These are phyloP conservation scores for Nomada lathburiana DNA, from an alignment of 2,888 invertebrate species.

Conservation along the genomic window DNA sequence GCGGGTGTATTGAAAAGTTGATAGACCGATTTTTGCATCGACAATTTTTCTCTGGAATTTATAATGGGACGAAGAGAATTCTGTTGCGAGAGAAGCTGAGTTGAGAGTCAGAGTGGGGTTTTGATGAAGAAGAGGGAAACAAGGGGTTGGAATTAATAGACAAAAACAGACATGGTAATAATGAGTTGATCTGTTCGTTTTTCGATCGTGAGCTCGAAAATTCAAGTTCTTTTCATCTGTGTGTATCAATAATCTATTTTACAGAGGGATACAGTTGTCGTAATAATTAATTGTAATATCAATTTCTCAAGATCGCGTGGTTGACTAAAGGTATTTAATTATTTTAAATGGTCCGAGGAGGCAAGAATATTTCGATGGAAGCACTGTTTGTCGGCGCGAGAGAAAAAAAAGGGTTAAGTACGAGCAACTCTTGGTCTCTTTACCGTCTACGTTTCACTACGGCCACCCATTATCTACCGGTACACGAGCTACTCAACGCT, in stretches of 20 bases:
- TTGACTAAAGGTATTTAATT: neutral
- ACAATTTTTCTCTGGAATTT: neutral
- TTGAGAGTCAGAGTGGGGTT: no score
- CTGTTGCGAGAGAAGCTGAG: no score
- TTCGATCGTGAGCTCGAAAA: no score
- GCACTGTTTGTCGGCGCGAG: constrained; percentile 3
- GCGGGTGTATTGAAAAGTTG: neutral
- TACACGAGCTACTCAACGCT: constrained; percentile 42
- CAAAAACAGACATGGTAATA: no score
- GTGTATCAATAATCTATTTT: neutral
- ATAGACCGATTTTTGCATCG: neutral
- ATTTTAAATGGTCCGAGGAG: neutral
- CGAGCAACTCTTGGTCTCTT: constrained; percentile 22
- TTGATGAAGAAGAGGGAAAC: no score
- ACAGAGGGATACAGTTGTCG: no score
- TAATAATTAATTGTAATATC: neutral
- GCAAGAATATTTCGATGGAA: neutral
- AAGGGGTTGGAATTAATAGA: no score
- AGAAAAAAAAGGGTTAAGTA: neutral
- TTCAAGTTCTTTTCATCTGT: neutral
- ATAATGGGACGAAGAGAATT: no score
- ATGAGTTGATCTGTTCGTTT: no score
- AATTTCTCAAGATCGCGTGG: no score
- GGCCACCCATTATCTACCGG: constrained; percentile 56
- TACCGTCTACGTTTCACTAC: constrained; percentile 26